Evolutionary conservation across 2,113 vertebrate genomes (phyloP), one percentile per base, ranked within the genome.

Genomic region (Raphicerus campestris): DNA sequence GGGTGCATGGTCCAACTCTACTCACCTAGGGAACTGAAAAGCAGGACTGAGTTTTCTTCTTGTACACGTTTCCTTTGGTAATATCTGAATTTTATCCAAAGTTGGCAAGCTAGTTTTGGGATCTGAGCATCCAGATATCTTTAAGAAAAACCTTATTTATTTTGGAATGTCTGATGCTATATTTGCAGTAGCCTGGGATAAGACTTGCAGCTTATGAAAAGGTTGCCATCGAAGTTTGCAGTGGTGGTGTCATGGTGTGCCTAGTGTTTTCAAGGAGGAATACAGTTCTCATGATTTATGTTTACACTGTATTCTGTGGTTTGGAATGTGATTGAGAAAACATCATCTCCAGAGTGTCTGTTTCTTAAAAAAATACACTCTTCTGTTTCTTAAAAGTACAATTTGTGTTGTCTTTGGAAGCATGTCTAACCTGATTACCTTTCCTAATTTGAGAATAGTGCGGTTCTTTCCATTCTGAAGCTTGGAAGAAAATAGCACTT

Each of bases 401-500:
- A 70, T 35, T 83, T 30, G 49, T 5, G 39, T 85, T 61, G 17
- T 85, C 49, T 19, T 91, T 63, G 47, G 53, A 96, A 77, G 70
- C 42, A 60, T 95, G 49, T 47, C 63, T 90, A 66, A 84, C 85
- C 30, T 83, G 49, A 83, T 96, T 88, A n/a, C 51, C 42, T 73
- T 92, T 88, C 32, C 95, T 92, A 93, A 51, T 95, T 93, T 81
- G 85, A 96, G 80, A 81, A 97, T 97, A 93, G 11, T 82, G 55
- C 11, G 96, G 85, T 91, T 95, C 58, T 78, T 96, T 80, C 61
- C 63, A 96, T 82, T 96, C 78, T 94, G 93, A 87, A 87, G n/a
- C 82, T 97, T 97, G 96, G 9, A 75, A 97, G 73, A 94, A 97
- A n/a, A 47, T 61, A 87, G 81, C 78, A 92, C 1, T 66, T 91